Conservation (phyloP, 2,113 vertebrate species). For the Mobula hypostoma region DNA sequence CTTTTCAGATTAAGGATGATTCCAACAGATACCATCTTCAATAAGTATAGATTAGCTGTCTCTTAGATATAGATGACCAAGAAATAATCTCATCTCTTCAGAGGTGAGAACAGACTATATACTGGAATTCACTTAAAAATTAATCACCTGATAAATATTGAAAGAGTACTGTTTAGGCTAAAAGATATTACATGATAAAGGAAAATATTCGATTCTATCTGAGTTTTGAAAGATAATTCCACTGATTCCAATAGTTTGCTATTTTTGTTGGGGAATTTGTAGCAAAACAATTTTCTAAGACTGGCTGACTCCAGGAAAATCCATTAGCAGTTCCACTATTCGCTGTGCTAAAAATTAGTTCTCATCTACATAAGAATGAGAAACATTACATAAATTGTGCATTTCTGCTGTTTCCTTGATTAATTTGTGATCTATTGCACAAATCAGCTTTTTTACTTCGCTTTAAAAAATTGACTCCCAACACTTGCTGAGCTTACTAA, state of each 20-base stretch:
- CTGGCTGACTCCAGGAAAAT: background rate
- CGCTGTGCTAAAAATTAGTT: background rate
- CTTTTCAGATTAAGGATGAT: background rate
- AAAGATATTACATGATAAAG: conserved; percentile 16
- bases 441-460: background rate
- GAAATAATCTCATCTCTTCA: conserved; percentile 18
- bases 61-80: background rate
- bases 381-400: conserved; percentile 11
- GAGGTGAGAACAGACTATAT: background rate
- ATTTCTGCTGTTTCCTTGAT: background rate
- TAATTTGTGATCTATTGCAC: background rate
- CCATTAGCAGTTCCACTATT: background rate
- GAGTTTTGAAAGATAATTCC: background rate
- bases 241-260: background rate
- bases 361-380: background rate
- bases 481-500: background rate
- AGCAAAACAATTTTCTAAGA: background rate
- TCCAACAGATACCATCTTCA: no score
- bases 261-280: background rate
- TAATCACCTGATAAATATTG: conserved; percentile 27
- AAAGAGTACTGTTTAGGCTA: conserved; percentile 15
- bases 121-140: conserved; percentile 11
- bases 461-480: background rate
- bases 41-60: conserved; percentile 17
- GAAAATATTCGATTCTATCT: background rate